Evolutionary conservation across 2,888 invertebrate species (phyloP), one percentile per base, ranked within the genome.

Genomic region (Tolmerus cingulatus): DNA sequence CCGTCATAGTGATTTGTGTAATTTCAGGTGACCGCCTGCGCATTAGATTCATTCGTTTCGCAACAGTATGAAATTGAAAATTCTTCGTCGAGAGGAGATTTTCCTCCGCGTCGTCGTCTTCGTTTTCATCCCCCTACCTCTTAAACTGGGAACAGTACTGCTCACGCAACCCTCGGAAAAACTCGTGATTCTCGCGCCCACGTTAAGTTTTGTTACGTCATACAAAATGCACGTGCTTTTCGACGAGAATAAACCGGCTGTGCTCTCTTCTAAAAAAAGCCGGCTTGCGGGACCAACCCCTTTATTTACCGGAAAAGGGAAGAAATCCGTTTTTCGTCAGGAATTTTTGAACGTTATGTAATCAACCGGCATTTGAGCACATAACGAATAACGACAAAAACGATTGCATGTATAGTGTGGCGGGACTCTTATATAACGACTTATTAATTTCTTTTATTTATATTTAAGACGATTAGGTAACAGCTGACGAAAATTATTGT

Each of bases 351-450:
- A 84, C 66, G n/a, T 85, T 85, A 85, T 85, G 74, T 74, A 85
- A 85, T n/a, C 66, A 34, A 74, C 85, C 85, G 85, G 85, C 85
- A 85, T 85, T 85, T 85, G 23, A 66, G 27, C 30, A 85, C n/a
- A 34, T 23, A 66, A 16, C 16, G 84, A 51, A 34, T 23, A 66
- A 16, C 16, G 84, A 51, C 7, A 51, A n/a, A 40, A 37, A 66
- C 40, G 40, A 27, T 74, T 74, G 66, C 84, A 66, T 74, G 30
- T 46, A n/a, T n/a, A 40, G 34, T 40, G 43, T 19, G 27, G 2
- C 16, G 40, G 23, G 74, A 46, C 74, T 74, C 1, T 30, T 30
- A 30, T n/a, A 34, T 34, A 27, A 84, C 55, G n/a, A 81, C 19
- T 43, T 51, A n/a, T 51, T 51, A 66, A 8, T 19, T 14, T 19